A percentile compares a stretch with the other conserved stretches of the same genome.
phyloP scores from a whole-genome alignment of 2,888 invertebrate genomes.

The Diadegma fenestrale region DNA sequence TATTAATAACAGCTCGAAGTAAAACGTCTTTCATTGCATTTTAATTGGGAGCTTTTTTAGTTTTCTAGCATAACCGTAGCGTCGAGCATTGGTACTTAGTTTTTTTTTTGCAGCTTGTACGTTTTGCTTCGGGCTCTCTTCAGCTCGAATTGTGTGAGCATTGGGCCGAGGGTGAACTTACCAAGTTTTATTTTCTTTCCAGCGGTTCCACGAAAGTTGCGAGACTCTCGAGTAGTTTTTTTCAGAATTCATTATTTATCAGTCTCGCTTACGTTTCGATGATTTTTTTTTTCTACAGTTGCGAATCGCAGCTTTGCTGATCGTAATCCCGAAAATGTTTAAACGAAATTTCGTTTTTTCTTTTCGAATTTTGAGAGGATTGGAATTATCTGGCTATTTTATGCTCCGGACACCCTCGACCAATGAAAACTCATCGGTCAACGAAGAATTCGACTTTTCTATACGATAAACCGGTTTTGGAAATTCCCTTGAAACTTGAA shows the following conservation, averaged over 20 bases:
- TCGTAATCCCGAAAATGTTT: not conserved
- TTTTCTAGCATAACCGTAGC: not conserved
- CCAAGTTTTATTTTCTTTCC: constrained; percentile 49
- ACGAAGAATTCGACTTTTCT: not conserved
- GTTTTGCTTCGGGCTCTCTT: constrained; percentile 42
- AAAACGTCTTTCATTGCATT: constrained; percentile 58
- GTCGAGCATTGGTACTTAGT: constrained; percentile 33
- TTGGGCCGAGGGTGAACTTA: constrained; percentile 12
- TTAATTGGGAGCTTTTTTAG: constrained; percentile 57
- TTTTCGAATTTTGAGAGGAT: not conserved
- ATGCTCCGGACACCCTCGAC: too few relatives aligned
- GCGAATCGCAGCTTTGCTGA: constrained; percentile 17
- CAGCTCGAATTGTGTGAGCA: not conserved
- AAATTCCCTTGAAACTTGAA: constrained; percentile 37
- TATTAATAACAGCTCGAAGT: constrained; percentile 13
- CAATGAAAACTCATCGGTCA: too few relatives aligned
- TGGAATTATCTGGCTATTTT: too few relatives aligned
- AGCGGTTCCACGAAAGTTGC: constrained; percentile 39
- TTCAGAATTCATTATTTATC: constrained; percentile 59
- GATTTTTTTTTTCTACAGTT: not conserved
- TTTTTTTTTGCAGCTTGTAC: constrained; percentile 35
- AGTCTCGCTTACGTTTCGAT: constrained; percentile 24
- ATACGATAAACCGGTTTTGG: constrained; percentile 15
- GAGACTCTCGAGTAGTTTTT: constrained; percentile 47
- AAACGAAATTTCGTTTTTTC: not conserved